Percentiles rank a stretch among this genome's conserved stretches.
Evolutionary conservation across 1,140 invertebrate genomes (phyloP).

Genomic region (Wasmannia auropunctata): DNA sequence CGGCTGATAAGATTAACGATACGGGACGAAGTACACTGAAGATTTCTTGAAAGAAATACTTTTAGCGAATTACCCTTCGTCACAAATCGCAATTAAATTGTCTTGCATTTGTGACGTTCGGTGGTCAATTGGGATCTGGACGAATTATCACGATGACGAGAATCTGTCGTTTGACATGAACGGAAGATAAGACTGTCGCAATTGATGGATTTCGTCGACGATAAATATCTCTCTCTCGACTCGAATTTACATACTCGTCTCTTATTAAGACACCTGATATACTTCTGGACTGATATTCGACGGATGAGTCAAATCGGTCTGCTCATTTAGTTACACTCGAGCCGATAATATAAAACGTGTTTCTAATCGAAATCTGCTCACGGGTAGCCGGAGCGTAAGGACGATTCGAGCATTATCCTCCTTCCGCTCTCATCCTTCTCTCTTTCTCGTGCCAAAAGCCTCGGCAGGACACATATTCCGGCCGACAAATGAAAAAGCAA

Average conservation of each 20-base stretch:
- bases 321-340: constrained; percentile 20
- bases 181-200: constrained; percentile 27
- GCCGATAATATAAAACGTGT: not conserved
- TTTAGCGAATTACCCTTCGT: not conserved
- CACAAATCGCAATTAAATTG: not conserved
- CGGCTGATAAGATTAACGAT: not conserved
- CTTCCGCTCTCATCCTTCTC: not conserved
- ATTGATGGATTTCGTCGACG: constrained; percentile 1
- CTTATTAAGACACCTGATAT: not conserved
- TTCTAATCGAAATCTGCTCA: constrained; percentile 2
- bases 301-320: not conserved
- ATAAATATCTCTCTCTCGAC: constrained; percentile 5
- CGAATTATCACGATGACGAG: not conserved
- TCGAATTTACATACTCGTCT: constrained; percentile 19
- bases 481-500: constrained; percentile 61
- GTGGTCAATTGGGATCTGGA: constrained; percentile 9
- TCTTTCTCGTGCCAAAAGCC: constrained; percentile 41
- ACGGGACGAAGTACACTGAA: not conserved
- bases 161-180: not conserved
- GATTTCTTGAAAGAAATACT: constrained; percentile 33
- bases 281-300: constrained; percentile 11
- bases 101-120: constrained; percentile 6
- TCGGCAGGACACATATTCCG: constrained; percentile 33
- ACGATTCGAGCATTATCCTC: not conserved
- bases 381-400: not conserved